These are phyloP conservation scores for Psammodynastes pulverulentus DNA, from an alignment of 2,113 vertebrate genomes.

Conservation along the genomic window DNA sequence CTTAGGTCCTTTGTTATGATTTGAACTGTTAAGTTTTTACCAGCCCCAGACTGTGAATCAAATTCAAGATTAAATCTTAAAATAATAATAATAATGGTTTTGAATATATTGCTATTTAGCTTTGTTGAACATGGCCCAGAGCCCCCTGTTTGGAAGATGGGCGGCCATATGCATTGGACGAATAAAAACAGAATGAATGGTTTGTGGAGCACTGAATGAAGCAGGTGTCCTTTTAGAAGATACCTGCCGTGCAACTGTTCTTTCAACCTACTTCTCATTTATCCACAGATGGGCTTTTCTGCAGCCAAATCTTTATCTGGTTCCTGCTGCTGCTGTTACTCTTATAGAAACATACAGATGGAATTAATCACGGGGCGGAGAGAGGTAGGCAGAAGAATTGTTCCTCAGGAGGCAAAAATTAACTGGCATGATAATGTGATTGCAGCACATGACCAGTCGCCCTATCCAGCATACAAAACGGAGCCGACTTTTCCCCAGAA, in stretches of 20 bases:
- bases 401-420: neutral
- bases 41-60: no score
- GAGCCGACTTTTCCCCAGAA: fast-evolving
- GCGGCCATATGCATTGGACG: neutral
- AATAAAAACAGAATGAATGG: neutral
- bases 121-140: neutral
- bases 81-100: no score
- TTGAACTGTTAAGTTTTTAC: no score
- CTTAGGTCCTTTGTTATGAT: no score
- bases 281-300: neutral
- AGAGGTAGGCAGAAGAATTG: neutral
- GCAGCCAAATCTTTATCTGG: neutral
- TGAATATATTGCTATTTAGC: neutral
- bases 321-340: neutral
- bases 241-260: neutral
- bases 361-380: conserved; percentile 5
- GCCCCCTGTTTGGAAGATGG: neutral
- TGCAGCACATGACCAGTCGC: neutral
- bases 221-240: neutral
- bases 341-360: neutral
- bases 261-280: neutral
- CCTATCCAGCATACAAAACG: conserved; percentile 26
- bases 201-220: neutral
- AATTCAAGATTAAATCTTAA: no score
- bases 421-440: fast-evolving